These are phyloP conservation scores for Coregonus sp. DNA, from an alignment of 2,797 vertebrate species.

Conservation along the genomic window DNA sequence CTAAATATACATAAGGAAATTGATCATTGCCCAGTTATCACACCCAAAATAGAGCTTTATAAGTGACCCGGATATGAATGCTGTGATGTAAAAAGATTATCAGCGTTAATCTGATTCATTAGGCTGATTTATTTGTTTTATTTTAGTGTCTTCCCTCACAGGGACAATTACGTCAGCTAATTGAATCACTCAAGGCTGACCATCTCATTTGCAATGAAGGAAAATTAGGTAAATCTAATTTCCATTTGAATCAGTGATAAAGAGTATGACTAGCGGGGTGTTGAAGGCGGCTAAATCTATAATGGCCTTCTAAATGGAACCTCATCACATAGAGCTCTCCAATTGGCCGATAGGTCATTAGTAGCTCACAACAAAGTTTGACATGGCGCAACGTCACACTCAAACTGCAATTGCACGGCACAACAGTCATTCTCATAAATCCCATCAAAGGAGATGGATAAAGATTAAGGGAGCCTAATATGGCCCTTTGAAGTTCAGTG, in stretches of 20 bases:
- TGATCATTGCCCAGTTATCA: not conserved
- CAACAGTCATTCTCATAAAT: conserved; percentile 59
- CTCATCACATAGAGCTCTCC: conserved; percentile 8
- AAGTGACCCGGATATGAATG: not conserved
- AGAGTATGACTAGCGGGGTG: conserved; percentile 48
- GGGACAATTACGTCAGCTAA: conserved; percentile 48
- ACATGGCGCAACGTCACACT: conserved; percentile 36
- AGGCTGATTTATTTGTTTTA: conserved; percentile 18
- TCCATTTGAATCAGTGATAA: conserved; percentile 65
- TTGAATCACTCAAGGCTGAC: conserved; percentile 60
- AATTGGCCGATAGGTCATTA: conserved; percentile 58
- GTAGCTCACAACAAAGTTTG: conserved; percentile 43
- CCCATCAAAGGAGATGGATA: conserved; percentile 66
- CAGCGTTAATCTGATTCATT: conserved; percentile 20
- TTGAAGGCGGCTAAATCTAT: conserved; percentile 22
- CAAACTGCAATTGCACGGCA: conserved; percentile 52
- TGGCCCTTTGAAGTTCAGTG: conserved; percentile 66
- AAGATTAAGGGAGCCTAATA: conserved; percentile 55
- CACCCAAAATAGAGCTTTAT: conserved; percentile 2
- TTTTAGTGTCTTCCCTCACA: conserved; percentile 28
- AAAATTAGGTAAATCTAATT: conserved; percentile 63
- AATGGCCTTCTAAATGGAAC: conserved; percentile 59
- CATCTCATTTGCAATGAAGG: conserved; percentile 61
- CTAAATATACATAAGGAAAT: conserved; percentile 2
- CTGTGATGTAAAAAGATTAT: conserved; percentile 5